A percentile compares a stretch with the other conserved stretches of the same genome.
These are phyloP conservation scores for Neosalanx taihuensis DNA, from an alignment of 2,797 vertebrate species.

Conservation along the genomic window DNA sequence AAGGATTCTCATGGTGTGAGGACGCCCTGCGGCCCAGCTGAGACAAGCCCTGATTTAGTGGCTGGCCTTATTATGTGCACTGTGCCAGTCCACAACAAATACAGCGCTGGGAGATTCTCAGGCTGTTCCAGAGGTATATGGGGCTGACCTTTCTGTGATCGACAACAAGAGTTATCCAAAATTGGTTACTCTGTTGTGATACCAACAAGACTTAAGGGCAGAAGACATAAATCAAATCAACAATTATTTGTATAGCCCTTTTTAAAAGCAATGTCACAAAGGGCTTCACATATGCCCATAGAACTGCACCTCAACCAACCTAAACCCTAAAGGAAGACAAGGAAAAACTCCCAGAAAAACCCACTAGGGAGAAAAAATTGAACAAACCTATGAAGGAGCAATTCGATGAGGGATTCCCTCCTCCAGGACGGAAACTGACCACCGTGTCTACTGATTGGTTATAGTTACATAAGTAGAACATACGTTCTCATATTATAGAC, in stretches of 20 bases:
- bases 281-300: no score
- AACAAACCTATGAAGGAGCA: no score
- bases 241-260: no score
- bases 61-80: background rate
- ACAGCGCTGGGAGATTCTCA: slow-evolving; percentile 1
- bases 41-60: background rate
- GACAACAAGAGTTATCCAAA: slow-evolving; percentile 4
- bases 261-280: no score
- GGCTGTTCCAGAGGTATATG: background rate
- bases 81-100: slow-evolving; percentile 9
- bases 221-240: background rate
- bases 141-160: no score
- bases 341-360: no score
- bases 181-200: background rate
- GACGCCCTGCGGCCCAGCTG: background rate
- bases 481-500: no score
- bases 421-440: no score
- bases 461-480: background rate
- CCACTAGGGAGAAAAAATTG: no score
- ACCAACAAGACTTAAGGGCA: background rate
- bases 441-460: background rate
- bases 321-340: no score
- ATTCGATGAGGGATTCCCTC: no score
- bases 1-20: background rate
- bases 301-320: no score